Evolutionary conservation across 2,888 invertebrate species (phyloP).

Genomic region (Isoperla grammatica): DNA sequence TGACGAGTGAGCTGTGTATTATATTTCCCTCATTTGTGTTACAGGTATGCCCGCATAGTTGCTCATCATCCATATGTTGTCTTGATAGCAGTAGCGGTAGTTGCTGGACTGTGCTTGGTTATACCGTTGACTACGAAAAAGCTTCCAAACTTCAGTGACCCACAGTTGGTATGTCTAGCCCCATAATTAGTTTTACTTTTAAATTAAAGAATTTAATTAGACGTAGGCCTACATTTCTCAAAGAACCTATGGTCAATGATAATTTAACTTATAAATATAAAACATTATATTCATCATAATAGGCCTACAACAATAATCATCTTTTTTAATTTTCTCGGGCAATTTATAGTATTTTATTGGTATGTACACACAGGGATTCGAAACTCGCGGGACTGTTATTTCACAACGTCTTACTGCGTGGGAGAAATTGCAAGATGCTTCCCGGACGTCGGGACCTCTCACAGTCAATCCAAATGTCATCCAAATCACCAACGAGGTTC

Average conservation of each 20-base stretch:
- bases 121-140: conserved; percentile 58
- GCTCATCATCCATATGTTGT: conserved; percentile 63
- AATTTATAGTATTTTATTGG: too few relatives aligned
- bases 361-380: conserved; percentile 65
- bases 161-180: conserved; percentile 67
- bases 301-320: not conserved
- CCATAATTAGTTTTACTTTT: too few relatives aligned
- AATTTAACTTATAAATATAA: not conserved
- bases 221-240: too few relatives aligned
- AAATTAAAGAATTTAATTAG: too few relatives aligned
- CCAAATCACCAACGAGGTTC: conserved; percentile 10
- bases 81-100: conserved; percentile 54
- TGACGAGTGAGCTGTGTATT: too few relatives aligned
- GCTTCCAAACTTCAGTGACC: conserved; percentile 79
- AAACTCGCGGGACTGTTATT: conserved; percentile 81
- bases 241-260: too few relatives aligned
- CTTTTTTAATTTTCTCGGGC: too few relatives aligned
- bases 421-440: conserved; percentile 75
- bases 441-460: conserved; percentile 60
- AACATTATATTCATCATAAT: not conserved
- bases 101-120: conserved; percentile 60
- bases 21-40: conserved; percentile 8
- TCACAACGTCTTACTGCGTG: conserved; percentile 76
- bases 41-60: conserved; percentile 60
- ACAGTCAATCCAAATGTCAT: conserved; percentile 58